Evolutionary conservation across 2,113 vertebrate genomes (phyloP), one percentile per base, ranked within the genome.

Genomic region (Channa maculata): DNA sequence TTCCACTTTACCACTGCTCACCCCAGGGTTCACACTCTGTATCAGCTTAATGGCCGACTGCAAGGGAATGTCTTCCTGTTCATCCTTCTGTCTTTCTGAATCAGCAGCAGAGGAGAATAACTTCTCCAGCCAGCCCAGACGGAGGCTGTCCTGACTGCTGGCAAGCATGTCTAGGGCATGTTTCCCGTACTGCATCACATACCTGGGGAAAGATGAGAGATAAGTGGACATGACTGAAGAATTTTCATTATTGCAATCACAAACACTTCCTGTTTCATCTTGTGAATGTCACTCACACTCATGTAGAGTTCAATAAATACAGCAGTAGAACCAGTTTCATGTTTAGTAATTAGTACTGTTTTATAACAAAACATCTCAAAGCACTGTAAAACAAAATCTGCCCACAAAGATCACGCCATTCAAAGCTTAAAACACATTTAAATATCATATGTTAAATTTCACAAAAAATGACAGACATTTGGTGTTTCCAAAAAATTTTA

Each of bases 81-180:
- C 77, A 38, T 95, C 94, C 70, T 90, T 85, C 76, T 93, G 95
- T 3, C 91, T 54, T 8, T 83, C 82, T 13, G 48, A 60, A 39
- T 85, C 79, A 3, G 77, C 77, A 73, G 91, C 90, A 65, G 85
- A 80, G 45, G 96, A 96, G 87, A 92, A 93, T 62, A 96, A 86
- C 78, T 96, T 93, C 63, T 96, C 95, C 86, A 98, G 92, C 97
- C 97, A 98, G 34, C 94, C 93, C 85, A 96, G 94, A 81, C 97
- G 95, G 90, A 98, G 96, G 79, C 95, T 97, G 92, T 98, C 94
- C 82, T 97, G 96, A 78, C 95, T 96, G 92, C 95, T 98, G 90
- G 96, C 95, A 41, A 98, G 94, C 95, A 98, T 96, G 89, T 98
- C 96, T 24, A 98, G 86, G 57, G 97, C 96, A 44, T 97, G 96